Evolutionary conservation across 2,113 vertebrate genomes (phyloP).

Genomic region (Onychostoma macrolepis): DNA sequence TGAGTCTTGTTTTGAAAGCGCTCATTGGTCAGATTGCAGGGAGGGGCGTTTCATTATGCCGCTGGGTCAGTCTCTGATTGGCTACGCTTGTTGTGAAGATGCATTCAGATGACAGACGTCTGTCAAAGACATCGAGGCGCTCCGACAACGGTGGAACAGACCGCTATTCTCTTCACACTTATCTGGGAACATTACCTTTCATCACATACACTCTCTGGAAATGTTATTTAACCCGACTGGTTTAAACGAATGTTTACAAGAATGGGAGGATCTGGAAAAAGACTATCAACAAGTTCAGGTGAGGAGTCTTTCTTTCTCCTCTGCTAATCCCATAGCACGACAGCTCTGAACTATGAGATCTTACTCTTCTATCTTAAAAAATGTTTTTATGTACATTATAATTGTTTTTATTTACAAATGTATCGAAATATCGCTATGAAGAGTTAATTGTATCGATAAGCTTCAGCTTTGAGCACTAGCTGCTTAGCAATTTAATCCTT

Average conservation of each 20-base stretch:
- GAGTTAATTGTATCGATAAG: background rate
- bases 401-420: background rate
- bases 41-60: background rate
- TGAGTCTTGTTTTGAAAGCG: background rate
- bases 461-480: background rate
- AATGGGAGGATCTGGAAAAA: constrained; percentile 90
- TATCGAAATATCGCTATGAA: background rate
- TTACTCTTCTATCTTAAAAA: background rate
- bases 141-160: background rate
- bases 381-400: background rate
- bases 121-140: background rate
- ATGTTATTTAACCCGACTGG: constrained; percentile 69
- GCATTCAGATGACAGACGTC: constrained; percentile 16
- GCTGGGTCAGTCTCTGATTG: constrained; percentile 21
- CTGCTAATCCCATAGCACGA: background rate
- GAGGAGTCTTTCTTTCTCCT: constrained; percentile 10
- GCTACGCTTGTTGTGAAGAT: constrained; percentile 15
- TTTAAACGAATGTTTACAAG: constrained; percentile 80
- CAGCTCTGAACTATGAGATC: background rate
- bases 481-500: background rate
- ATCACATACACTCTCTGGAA: background rate
- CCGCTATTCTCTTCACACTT: background rate
- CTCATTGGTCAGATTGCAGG: constrained; percentile 33
- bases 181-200: background rate
- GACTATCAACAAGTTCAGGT: constrained; percentile 91